A percentile compares a stretch with the other conserved stretches of the same genome.
Evolutionary conservation across 2,888 invertebrate genomes (phyloP).

Genomic region (Pyrocoelia pectoralis): DNA sequence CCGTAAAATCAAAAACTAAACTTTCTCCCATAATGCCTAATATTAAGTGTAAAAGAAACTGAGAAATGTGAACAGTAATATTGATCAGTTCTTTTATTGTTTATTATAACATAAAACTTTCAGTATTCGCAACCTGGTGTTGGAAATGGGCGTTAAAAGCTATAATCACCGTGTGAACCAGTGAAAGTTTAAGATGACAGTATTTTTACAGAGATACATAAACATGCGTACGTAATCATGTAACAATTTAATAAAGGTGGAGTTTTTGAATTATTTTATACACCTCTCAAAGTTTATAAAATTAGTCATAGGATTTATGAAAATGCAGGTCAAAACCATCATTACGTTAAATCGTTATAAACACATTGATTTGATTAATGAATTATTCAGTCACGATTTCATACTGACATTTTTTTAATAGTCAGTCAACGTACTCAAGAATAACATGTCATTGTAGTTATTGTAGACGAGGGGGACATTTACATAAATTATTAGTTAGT

Average conservation of each 20-base stretch:
- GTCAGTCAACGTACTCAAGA: conserved; percentile 2
- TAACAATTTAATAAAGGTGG: conserved; percentile 5
- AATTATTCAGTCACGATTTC: conserved; percentile 18
- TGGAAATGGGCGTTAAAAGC: conserved; percentile 30
- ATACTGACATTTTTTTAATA: conserved; percentile 17
- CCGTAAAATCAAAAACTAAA: too few species aligned
- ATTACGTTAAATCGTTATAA: conserved; percentile 14
- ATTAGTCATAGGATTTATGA: neutral
- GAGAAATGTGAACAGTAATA: too few species aligned
- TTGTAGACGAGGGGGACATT: neutral
- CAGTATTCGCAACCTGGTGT: conserved; percentile 28
- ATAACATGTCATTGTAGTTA: conserved; percentile 4
- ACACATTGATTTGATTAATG: conserved; percentile 20
- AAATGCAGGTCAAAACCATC: conserved; percentile 17
- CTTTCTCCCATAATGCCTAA: too few species aligned
- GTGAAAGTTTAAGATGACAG: conserved; percentile 56
- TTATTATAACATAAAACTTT: conserved; percentile 9
- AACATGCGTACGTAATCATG: conserved; percentile 48
- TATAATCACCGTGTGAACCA: conserved; percentile 52
- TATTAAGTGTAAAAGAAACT: too few species aligned
- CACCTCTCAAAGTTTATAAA: conserved; percentile 3
- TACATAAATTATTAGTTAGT: neutral
- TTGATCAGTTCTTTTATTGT: neutral
- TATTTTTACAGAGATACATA: conserved; percentile 41
- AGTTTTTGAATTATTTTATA: conserved; percentile 13